Conservation (phyloP, 2,888 invertebrate genomes). For the Erannis defoliaria region DNA sequence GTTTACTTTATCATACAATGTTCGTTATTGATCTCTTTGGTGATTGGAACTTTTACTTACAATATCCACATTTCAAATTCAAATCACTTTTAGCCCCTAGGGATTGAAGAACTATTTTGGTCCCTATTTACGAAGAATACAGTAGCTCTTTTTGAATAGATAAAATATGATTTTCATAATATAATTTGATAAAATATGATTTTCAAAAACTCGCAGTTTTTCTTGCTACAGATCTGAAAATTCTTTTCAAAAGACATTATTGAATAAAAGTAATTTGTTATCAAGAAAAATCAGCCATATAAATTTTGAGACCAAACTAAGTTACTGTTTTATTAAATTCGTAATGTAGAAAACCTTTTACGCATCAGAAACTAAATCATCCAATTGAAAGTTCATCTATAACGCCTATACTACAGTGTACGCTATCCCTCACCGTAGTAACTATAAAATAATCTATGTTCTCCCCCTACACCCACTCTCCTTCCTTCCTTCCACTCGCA, state of each 20-base stretch:
- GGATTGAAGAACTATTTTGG: no score
- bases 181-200: no score
- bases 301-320: not conserved
- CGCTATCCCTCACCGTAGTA: not conserved
- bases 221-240: not conserved
- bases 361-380: slow-evolving; percentile 7
- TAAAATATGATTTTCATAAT: no score
- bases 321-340: slow-evolving; percentile 1
- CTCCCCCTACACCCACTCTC: not conserved
- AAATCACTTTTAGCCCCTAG: no score
- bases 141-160: no score
- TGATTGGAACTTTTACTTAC: no score
- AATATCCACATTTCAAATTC: no score
- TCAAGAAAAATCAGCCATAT: not conserved
- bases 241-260: not conserved
- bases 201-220: not conserved
- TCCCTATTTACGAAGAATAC: no score
- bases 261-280: slow-evolving; percentile 3
- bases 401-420: not conserved
- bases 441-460: not conserved
- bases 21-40: no score
- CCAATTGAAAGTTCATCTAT: slow-evolving; percentile 4
- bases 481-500: slow-evolving; percentile 25
- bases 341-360: slow-evolving; percentile 7
- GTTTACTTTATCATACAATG: no score